Evolutionary conservation across 2,797 vertebrate genomes (phyloP), one percentile per base, ranked within the genome.

Genomic region (Echiichthys vipera): DNA sequence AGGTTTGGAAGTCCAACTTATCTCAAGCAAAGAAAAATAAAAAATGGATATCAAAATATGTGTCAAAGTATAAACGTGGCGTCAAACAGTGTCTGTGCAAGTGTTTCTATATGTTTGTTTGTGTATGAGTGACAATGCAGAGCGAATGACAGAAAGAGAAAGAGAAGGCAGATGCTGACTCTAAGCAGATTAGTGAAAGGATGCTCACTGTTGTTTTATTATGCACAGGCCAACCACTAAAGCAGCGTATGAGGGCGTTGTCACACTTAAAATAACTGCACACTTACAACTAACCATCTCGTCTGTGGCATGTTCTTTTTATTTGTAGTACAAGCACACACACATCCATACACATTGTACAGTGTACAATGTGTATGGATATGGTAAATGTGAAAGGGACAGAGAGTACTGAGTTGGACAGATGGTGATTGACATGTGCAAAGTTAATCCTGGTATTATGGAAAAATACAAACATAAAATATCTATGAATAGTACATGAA

Each of bases 131-230:
- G 40, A 64, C n/a, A 57, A 71, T 54, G 7, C 37, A 49, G 24
- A 62, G 29, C 43, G 53, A 81, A 1, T 64, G 71, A 65, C 43
- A 83, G 65, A 84, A 76, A 78, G 59, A 84, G 78, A 55, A 74
- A 91, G 72, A 84, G 58, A 71, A 54, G 55, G 65, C 80, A 91
- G 81, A 92, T 89, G 69, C 80, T 77, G 75, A 85, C 74, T 87
- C 56, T 82, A 84, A 86, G 74, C 47, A 81, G 84, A 89, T 86
- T 88, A 89, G 66, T 72, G 59, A 84, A 83, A 80, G 71, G 78
- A 90, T 86, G 82, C 82, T 75, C 69, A 78, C 61, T 64, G 74
- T 70, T 83, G 55, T 71, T 89, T 87, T 71, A 78, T 70, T 80
- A 74, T 20, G 14, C 47, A 74, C 63, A 76, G 53, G 45, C 57